A percentile compares a stretch with the other conserved stretches of the same genome.
These are phyloP conservation scores for Spilosoma lubricipeda DNA, from an alignment of 2,888 invertebrate species.

Conservation along the genomic window DNA sequence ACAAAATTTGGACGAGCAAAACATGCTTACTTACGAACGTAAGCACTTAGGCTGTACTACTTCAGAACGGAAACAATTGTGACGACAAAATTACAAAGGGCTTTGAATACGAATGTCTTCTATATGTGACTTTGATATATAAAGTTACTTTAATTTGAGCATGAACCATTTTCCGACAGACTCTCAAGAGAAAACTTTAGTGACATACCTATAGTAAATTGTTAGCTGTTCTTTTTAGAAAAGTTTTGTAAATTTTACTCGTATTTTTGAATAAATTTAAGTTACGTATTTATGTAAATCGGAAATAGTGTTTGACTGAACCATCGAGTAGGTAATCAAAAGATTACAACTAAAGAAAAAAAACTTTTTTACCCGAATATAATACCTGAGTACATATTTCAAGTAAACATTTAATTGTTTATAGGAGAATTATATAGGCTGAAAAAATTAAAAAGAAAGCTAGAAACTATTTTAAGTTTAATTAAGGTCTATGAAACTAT, in stretches of 20 bases:
- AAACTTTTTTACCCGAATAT: too few species aligned
- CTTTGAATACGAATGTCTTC: neutral
- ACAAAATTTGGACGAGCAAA: neutral
- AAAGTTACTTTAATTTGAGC: neutral
- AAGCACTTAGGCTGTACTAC: neutral
- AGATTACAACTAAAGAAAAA: neutral
- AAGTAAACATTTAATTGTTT: too few species aligned
- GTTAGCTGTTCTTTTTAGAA: neutral
- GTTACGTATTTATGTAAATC: neutral
- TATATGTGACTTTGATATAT: neutral
- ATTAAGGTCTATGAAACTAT: too few species aligned
- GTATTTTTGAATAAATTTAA: neutral
- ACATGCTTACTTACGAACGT: slow-evolving; percentile 13
- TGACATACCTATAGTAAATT: neutral
- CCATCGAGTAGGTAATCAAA: neutral
- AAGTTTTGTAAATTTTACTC: neutral
- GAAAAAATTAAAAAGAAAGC: too few species aligned
- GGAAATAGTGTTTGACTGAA: neutral
- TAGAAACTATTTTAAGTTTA: too few species aligned
- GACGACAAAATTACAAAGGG: slow-evolving; percentile 8
- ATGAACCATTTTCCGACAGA: neutral
- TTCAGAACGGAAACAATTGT: neutral
- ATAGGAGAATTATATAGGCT: too few species aligned
- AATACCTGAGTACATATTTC: too few species aligned
- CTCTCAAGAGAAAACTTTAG: neutral